These are phyloP conservation scores for Agapornis canus DNA, from an alignment of 2,797 vertebrate genomes.

Conservation along the genomic window DNA sequence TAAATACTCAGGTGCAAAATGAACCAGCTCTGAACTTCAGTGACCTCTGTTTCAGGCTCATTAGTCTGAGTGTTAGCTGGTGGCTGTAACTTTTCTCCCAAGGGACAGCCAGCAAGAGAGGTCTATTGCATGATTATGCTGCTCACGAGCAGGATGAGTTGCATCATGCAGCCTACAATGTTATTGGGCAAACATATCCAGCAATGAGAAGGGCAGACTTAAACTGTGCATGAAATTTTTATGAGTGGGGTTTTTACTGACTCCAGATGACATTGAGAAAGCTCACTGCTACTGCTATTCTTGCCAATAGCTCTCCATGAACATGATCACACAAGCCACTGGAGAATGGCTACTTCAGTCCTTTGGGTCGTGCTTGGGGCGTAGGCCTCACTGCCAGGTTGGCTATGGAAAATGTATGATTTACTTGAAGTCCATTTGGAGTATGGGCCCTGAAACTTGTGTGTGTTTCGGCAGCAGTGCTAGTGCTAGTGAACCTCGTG, in stretches of 20 bases:
- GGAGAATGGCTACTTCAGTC: not conserved
- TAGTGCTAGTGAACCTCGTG: not conserved
- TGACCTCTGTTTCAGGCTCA: slow-evolving; percentile 27
- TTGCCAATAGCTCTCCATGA: not conserved
- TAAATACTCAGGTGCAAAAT: slow-evolving; percentile 34
- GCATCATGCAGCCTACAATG: not conserved
- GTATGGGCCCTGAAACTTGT: not conserved
- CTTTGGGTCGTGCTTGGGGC: not conserved
- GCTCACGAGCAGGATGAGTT: not conserved
- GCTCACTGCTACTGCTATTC: not conserved
- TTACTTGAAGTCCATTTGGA: not conserved
- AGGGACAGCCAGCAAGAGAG: not conserved
- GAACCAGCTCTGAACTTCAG: slow-evolving; percentile 21
- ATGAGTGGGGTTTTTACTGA: not conserved
- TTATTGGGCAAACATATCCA: not conserved
- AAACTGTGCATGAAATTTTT: not conserved
- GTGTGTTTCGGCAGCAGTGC: not conserved
- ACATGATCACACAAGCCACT: not conserved
- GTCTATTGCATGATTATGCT: not conserved
- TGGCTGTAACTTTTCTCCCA: not conserved
- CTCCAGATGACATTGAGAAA: not conserved
- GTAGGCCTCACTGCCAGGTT: not conserved
- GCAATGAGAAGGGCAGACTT: not conserved
- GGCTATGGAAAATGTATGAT: not conserved
- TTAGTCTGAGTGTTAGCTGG: not conserved